phyloP scores from a whole-genome alignment of 1,140 invertebrate genomes.

The Contarinia nasturtii region DNA sequence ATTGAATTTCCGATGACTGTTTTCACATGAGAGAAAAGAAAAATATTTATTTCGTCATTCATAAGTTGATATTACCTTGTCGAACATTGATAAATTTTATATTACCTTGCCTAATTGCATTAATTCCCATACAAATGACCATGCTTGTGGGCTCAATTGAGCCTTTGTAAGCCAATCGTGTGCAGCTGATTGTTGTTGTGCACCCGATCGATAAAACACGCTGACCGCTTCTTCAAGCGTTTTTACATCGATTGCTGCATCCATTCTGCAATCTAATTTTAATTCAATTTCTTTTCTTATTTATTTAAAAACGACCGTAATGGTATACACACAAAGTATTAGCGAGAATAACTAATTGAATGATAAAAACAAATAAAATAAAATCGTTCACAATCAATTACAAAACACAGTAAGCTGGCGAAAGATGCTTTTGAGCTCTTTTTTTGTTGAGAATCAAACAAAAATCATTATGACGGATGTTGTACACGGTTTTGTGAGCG shows the following conservation, averaged over 20 bases:
- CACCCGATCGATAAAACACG: slow-evolving; percentile 18
- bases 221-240: slow-evolving; percentile 19
- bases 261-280: no score
- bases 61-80: neutral
- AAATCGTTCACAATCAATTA: no score
- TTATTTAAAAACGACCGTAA: no score
- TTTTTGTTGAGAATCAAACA: no score
- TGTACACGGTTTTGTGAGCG: no score
- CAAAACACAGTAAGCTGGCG: no score
- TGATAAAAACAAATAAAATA: no score
- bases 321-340: no score
- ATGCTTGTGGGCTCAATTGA: slow-evolving; percentile 65
- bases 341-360: no score
- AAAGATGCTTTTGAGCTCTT: no score
- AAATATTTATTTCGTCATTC: neutral
- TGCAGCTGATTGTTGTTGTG: slow-evolving; percentile 44
- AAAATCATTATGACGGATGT: no score
- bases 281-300: no score
- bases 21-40: neutral
- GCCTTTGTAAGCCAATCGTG: slow-evolving; percentile 66
- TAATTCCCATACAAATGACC: slow-evolving; percentile 77
- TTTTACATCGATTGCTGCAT: slow-evolving; percentile 13
- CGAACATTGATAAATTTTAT: neutral
- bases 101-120: slow-evolving; percentile 53
- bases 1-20: slow-evolving; percentile 70